Evolutionary conservation across 1,140 invertebrate species (phyloP).

Genomic region (Steinernema khuongi): DNA sequence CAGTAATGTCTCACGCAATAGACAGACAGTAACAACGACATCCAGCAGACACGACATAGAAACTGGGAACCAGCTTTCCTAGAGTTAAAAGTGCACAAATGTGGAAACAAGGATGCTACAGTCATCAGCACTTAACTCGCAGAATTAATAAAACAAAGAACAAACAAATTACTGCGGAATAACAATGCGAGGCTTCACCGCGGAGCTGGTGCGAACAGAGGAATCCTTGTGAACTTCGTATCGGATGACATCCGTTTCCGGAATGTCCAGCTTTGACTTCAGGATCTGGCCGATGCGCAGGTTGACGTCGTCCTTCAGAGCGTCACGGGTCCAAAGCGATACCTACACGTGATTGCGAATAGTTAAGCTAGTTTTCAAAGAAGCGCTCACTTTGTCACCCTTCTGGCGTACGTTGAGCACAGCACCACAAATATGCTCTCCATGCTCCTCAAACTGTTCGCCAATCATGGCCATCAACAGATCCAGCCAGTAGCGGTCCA

Average conservation of each 20-base stretch:
- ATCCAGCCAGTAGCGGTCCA: constrained; percentile 90
- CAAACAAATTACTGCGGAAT: constrained; percentile 26
- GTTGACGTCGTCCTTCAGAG: constrained; percentile 70
- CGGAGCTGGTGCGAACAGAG: constrained; percentile 51
- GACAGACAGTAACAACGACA: too few relatives aligned
- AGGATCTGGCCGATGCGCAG: constrained; percentile 63
- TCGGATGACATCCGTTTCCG: constrained; percentile 45
- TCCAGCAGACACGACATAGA: too few relatives aligned
- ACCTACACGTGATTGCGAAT: constrained; percentile 38
- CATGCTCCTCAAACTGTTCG: constrained; percentile 84
- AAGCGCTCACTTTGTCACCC: constrained; percentile 81
- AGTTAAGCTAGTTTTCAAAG: constrained; percentile 8
- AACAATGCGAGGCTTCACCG: constrained; percentile 52
- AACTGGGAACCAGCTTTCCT: too few relatives aligned
- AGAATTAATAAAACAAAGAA: neutral
- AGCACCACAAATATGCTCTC: constrained; percentile 84
- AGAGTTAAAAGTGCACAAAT: too few relatives aligned
- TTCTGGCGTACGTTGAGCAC: constrained; percentile 86
- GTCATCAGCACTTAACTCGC: too few relatives aligned
- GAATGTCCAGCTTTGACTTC: constrained; percentile 49
- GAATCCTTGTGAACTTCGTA: constrained; percentile 58
- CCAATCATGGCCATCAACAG: constrained; percentile 89
- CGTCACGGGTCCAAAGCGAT: constrained; percentile 77
- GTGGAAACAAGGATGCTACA: too few relatives aligned
- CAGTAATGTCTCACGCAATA: too few relatives aligned